Evolutionary conservation across 2,113 vertebrate species (phyloP), one percentile per base, ranked within the genome.

Genomic region (Trachemys scripta): DNA sequence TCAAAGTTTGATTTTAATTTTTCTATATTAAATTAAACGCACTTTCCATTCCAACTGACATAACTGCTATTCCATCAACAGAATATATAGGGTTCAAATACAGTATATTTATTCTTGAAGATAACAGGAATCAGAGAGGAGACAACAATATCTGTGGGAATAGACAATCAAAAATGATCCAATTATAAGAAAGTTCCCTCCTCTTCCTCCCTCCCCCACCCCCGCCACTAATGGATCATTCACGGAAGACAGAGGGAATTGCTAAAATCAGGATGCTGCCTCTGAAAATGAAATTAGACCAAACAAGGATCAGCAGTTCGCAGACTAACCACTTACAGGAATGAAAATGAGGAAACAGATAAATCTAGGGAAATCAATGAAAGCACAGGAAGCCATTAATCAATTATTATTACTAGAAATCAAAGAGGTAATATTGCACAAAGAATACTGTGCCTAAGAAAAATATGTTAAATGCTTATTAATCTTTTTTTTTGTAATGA

Each of bases 301-400:
- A 49, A 80, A 82, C 86, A 29, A 92, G 76, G 6, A 87, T 84
- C 93, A 86, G 80, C 54, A 80, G 35, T 91, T 96, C n/a, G 62
- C 96, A 96, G 90, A 51, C 59, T 82, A 93, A 83, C 81, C 85
- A 91, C 78, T 96, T 97, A 51, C 31, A n/a, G 53, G 56, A 93
- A 86, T 80, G 81, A 95, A 88, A 82, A 75, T 75, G 50, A 72
- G 80, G 38, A 82, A 97, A 90, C 92, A 93, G 90, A 82, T 95
- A 90, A 81, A 76, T 45, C 25, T 84, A 1, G 65, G 80, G 89
- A 94, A 96, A 88, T 69, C 25, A 82, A n/a, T 82, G 94, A 56
- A 96, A 97, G 85, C 59, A 82, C 22, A 31, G 87, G 90, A 96
- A 97, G 96, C 51, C 95, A 96, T 93, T 96, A 94, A 86, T 96